These are phyloP conservation scores for Lydus trimaculatus DNA, from an alignment of 2,888 invertebrate species.

Conservation along the genomic window DNA sequence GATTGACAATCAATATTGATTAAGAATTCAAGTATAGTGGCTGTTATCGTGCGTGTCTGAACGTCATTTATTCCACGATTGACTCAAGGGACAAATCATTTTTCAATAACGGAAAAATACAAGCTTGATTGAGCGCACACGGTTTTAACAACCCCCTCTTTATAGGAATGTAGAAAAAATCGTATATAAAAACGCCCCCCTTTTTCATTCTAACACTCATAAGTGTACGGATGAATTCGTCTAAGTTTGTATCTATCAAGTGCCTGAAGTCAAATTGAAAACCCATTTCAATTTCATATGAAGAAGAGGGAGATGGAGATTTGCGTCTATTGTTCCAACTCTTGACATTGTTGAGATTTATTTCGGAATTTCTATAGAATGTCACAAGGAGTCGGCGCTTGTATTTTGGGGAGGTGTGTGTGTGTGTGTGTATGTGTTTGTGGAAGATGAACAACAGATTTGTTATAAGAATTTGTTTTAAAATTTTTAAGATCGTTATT, in stretches of 20 bases:
- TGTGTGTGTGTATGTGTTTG: background rate
- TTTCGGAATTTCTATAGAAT: background rate
- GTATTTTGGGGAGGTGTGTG: too few species aligned
- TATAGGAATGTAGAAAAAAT: background rate
- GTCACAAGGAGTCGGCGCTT: background rate
- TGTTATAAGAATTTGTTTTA: background rate
- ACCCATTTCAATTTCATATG: slow-evolving; percentile 25
- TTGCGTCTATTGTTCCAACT: background rate
- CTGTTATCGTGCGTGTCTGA: slow-evolving; percentile 43
- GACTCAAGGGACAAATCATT: slow-evolving; percentile 50
- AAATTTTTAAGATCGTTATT: background rate
- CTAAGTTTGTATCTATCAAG: slow-evolving; percentile 28
- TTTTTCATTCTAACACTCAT: background rate
- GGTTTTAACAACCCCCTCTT: slow-evolving; percentile 34
- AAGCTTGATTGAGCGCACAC: slow-evolving; percentile 44
- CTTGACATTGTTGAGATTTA: slow-evolving; percentile 3
- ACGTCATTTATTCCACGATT: slow-evolving; percentile 46
- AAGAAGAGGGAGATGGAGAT: background rate
- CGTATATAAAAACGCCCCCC: too few species aligned
- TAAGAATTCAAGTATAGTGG: slow-evolving; percentile 32
- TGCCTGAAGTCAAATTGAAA: slow-evolving; percentile 33
- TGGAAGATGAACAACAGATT: background rate
- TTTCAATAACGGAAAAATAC: slow-evolving; percentile 49
- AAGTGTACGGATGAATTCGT: slow-evolving; percentile 20
- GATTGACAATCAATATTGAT: slow-evolving; percentile 33